These are phyloP conservation scores for Diorhabda carinulata DNA, from an alignment of 1,140 invertebrate genomes.

Conservation along the genomic window DNA sequence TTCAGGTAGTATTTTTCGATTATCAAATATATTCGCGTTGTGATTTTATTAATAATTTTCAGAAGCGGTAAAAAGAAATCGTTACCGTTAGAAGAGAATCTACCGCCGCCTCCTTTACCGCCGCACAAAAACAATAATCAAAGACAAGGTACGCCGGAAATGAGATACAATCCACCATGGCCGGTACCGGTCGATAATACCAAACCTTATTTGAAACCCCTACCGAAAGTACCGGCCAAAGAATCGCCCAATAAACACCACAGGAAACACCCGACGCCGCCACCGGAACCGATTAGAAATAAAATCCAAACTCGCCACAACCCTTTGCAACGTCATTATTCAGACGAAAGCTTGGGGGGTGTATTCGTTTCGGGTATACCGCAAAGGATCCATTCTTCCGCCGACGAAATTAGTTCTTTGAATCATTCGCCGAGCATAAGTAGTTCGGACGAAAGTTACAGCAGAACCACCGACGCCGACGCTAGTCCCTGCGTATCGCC, in stretches of 20 bases:
- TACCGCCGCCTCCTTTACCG: conserved; percentile 53
- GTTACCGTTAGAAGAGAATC: conserved; percentile 49
- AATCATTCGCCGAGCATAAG: conserved; percentile 74
- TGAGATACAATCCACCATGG: conserved; percentile 54
- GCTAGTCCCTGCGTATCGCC: conserved; percentile 60
- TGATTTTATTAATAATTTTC: conserved; percentile 35
- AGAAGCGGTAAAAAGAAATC: conserved; percentile 35
- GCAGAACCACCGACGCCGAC: conserved; percentile 66
- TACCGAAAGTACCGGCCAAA: conserved; percentile 54
- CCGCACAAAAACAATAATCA: conserved; percentile 51
- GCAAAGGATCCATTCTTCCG: conserved; percentile 66
- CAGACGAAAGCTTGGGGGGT: conserved; percentile 61
- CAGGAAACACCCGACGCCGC: conserved; percentile 35
- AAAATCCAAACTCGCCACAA: conserved; percentile 42
- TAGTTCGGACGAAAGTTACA: conserved; percentile 77
- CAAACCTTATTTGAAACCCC: conserved; percentile 56
- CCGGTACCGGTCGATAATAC: conserved; percentile 46
- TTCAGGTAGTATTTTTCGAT: conserved; percentile 30
- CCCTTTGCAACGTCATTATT: conserved; percentile 55
- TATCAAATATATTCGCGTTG: conserved; percentile 16
- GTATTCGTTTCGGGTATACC: conserved; percentile 39
- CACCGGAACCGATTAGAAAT: conserved; percentile 34
- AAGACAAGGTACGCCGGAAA: conserved; percentile 39
- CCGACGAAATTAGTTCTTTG: conserved; percentile 73
- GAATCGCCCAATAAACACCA: conserved; percentile 43